A percentile compares a stretch with the other conserved stretches of the same genome.
Conservation (phyloP, 2,888 invertebrate species). For the Drosophila parthenogenetica region DNA sequence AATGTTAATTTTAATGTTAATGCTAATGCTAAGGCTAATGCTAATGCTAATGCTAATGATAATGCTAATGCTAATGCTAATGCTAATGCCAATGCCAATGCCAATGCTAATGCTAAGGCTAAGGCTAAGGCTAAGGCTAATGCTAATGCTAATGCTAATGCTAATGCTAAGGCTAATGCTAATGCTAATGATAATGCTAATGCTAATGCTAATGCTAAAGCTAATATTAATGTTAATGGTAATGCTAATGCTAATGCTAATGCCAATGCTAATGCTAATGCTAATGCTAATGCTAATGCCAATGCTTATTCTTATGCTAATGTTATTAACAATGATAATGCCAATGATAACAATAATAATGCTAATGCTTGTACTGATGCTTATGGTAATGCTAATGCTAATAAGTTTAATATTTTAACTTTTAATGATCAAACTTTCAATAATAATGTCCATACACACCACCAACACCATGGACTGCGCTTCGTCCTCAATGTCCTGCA, state of each 20-base stretch:
- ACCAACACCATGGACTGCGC: conserved; percentile 84
- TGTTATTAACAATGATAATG: neutral
- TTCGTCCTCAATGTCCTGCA: conserved; percentile 83
- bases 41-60: neutral
- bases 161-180: neutral
- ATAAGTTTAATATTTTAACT: too few relatives aligned
- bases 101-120: neutral
- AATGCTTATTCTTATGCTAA: neutral
- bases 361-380: neutral
- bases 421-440: too few relatives aligned
- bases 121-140: neutral
- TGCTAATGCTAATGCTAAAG: neutral
- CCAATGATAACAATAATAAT: neutral
- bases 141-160: neutral
- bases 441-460: conserved; percentile 63
- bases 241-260: neutral
- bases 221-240: neutral
- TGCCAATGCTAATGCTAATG: too few relatives aligned
- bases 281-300: too few relatives aligned
- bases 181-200: conserved; percentile 4
- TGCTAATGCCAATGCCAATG: neutral
- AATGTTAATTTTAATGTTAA: neutral
- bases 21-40: neutral
- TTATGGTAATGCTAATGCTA: conserved; percentile 2
- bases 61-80: neutral